Base-by-base conservation (phyloP, 2,113 vertebrate species). In the Coracopsis vasa region DNA sequence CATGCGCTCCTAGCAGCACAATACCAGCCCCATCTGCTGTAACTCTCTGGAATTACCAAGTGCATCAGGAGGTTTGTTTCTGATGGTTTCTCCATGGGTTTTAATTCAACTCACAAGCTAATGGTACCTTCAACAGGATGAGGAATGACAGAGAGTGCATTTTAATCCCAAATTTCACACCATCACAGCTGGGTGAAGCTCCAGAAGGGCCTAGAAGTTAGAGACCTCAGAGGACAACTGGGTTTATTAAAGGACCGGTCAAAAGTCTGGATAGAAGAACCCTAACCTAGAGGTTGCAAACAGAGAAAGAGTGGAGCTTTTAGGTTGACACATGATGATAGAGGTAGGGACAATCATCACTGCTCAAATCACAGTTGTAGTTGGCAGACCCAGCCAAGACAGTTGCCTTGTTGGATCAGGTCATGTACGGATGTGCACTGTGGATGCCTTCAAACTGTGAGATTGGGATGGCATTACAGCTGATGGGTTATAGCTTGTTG, bases 11-110 rank as follows among this genome's bases (percentile, higher is more conserved):
- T 2, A 0, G 0, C 53, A 71, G 45, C 44, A 96, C 80, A 90
- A 86, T 89, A 72, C 60, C 96, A 97, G 96, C 96, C 94, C 97
- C 95, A 96, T 95, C 97, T 97, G 79, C 96, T 97, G 96, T 94
- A 88, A 69, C 73, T 80, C 70, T 62, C 47, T 84, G 94, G 95
- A 92, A 97, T 65, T 96, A 88, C 96, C 92, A 73, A 95, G 41
- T 33, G 39, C 54, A 56, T 13, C 51, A 60, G 42, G 29, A 92
- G 21, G 33, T n/a, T 73, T 64, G 17, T 33, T 85, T 89, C 81
- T 58, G 48, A 61, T 24, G 10, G 53, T 54, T 93, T 73, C n/a
- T 21, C 37, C 19, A 10, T 11, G 24, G 17, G 7, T 58, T 95
- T 87, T 27, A 70, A 90, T 48, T 75, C 12, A 85, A 50, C 6